These are phyloP conservation scores for Tenthredo livida DNA, from an alignment of 2,888 invertebrate genomes.

Conservation along the genomic window DNA sequence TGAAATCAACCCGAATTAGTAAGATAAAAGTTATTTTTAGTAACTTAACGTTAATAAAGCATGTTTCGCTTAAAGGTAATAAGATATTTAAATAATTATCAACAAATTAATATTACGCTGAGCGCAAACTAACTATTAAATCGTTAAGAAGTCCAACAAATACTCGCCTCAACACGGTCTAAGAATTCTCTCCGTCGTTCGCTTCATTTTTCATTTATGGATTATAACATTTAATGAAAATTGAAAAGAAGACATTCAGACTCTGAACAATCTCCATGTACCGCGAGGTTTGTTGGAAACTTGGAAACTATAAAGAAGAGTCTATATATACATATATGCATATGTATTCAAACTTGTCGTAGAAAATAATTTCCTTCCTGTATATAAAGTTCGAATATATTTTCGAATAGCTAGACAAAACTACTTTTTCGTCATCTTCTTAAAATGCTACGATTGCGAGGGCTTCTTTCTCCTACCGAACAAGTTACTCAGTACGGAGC, in stretches of 20 bases:
- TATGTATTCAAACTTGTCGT: not conserved
- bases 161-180: not conserved
- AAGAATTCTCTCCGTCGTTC: not conserved
- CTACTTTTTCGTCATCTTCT: not conserved
- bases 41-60: slow-evolving; percentile 31
- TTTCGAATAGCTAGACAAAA: not conserved
- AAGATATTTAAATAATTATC: slow-evolving; percentile 48
- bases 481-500: slow-evolving; percentile 74
- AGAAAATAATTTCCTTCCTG: not conserved
- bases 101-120: slow-evolving; percentile 35
- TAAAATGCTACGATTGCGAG: slow-evolving; percentile 71
- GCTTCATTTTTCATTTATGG: not conserved
- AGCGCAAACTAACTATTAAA: not conserved
- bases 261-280: not conserved
- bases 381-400: not conserved
- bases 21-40: slow-evolving; percentile 17
- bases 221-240: not conserved
- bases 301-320: not conserved
- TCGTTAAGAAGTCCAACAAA: not conserved
- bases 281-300: not conserved
- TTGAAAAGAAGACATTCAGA: not conserved
- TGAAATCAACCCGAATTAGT: slow-evolving; percentile 8
- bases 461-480: slow-evolving; percentile 76
- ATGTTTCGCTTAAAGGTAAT: slow-evolving; percentile 33
- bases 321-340: not conserved